Evolutionary conservation across 2,797 vertebrate genomes (phyloP).

Genomic region (Hylomyscus alleni): DNA sequence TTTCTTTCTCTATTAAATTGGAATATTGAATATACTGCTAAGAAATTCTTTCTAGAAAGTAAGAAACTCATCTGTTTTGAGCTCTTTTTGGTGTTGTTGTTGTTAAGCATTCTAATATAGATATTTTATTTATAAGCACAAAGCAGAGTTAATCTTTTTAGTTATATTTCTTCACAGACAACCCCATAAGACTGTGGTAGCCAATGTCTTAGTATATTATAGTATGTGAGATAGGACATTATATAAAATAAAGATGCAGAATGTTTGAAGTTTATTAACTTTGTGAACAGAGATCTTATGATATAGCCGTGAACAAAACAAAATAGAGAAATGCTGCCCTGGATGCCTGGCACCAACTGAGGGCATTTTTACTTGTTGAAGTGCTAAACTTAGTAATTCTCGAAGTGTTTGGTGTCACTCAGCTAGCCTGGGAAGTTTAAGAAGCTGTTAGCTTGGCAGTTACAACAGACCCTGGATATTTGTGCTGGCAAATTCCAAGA

Average conservation of each 20-base stretch:
- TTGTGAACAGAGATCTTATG: background rate
- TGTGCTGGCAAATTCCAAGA: background rate
- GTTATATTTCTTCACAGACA: background rate
- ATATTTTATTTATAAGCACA: background rate
- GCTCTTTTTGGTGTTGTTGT: background rate
- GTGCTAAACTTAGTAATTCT: background rate
- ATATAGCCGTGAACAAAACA: background rate
- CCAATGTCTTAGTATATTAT: background rate
- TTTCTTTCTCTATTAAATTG: conserved; percentile 53
- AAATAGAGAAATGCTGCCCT: conserved; percentile 14
- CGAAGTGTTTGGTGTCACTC: background rate
- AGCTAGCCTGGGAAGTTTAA: background rate
- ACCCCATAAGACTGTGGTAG: background rate
- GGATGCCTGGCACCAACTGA: background rate
- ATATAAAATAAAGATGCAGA: conserved; percentile 23
- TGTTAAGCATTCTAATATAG: conserved; percentile 40
- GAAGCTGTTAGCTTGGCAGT: background rate
- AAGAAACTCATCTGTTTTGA: conserved; percentile 36
- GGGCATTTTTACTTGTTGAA: background rate
- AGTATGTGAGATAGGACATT: background rate
- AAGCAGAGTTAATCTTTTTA: conserved; percentile 26
- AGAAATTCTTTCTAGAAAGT: conserved; percentile 61
- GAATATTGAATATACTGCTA: background rate
- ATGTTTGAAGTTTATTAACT: conserved; percentile 47
- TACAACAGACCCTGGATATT: background rate